Percentiles rank a stretch among this genome's conserved stretches.
Conservation (phyloP, 92 coral and sea anemone species). For the Heteractis magnifica region DNA sequence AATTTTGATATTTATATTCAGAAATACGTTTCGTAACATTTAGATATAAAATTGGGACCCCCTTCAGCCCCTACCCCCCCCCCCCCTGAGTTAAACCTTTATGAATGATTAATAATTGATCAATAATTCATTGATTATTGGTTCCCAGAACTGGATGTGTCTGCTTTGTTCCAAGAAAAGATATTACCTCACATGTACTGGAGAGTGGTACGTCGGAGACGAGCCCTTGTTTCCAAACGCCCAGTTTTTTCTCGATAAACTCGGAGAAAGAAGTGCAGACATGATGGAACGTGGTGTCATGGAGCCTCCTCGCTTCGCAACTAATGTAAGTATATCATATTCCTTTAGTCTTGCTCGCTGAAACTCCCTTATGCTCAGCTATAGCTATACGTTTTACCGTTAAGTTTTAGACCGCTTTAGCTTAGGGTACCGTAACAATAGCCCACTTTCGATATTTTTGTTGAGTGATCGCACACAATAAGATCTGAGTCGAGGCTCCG, state of each 20-base stretch:
- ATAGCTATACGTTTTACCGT: too few relatives aligned
- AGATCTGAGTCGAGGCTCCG: too few relatives aligned
- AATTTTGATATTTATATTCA: too few relatives aligned
- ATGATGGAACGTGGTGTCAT: neutral
- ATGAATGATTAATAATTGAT: too few relatives aligned
- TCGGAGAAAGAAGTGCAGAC: neutral
- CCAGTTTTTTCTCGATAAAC: conserved; percentile 23
- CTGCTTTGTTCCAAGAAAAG: conserved; percentile 24
- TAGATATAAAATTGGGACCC: too few relatives aligned
- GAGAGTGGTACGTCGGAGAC: conserved; percentile 32
- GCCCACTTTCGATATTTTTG: too few relatives aligned
- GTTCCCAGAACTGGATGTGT: conserved; percentile 24
- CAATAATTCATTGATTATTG: neutral
- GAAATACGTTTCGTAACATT: too few relatives aligned
- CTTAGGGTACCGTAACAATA: too few relatives aligned
- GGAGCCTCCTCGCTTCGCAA: neutral
- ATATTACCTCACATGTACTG: conserved; percentile 12
- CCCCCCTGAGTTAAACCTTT: too few relatives aligned
- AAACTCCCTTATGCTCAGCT: neutral
- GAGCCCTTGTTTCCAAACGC: conserved; percentile 10
- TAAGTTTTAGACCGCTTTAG: too few relatives aligned
- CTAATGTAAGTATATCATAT: neutral
- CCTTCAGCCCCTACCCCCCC: too few relatives aligned
- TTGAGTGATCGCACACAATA: too few relatives aligned
- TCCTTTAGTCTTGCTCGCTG: neutral